Conservation (phyloP, 2,797 vertebrate genomes). For the Galaxias olidus region DNA sequence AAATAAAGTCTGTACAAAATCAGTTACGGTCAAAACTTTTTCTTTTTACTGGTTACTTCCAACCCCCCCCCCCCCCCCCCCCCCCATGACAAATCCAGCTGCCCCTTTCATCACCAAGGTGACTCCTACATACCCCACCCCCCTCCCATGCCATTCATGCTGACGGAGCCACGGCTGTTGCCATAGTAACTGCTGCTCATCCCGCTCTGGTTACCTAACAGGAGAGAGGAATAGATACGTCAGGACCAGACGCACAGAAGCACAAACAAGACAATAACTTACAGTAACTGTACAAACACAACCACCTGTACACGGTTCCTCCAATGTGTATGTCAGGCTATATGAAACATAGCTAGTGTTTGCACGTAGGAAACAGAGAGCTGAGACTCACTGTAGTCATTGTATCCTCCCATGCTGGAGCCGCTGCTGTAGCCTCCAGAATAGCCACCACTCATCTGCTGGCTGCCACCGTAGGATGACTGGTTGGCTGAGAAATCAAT, state of each 20-base stretch:
- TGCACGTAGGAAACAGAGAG: too few species aligned
- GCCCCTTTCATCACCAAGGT: too few species aligned
- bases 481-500: constrained; percentile 82
- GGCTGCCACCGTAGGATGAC: constrained; percentile 90
- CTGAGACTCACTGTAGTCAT: constrained; percentile 83
- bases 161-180: constrained; percentile 82
- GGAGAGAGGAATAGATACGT: constrained; percentile 79
- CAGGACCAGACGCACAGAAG: constrained; percentile 69
- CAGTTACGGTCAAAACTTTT: too few species aligned
- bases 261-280: too few species aligned
- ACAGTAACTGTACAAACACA: too few species aligned
- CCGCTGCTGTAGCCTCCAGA: constrained; percentile 94
- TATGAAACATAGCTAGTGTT: too few species aligned
- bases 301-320: too few species aligned
- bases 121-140: constrained; percentile 97
- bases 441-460: constrained; percentile 94
- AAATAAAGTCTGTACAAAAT: too few species aligned
- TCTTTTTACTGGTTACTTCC: too few species aligned
- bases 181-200: constrained; percentile 85
- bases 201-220: constrained; percentile 94
- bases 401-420: constrained; percentile 97
- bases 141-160: constrained; percentile 90
- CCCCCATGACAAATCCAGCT: constrained; percentile 62
- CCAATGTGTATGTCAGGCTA: too few species aligned
- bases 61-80: too few species aligned